Evolutionary conservation across 2,113 vertebrate genomes (phyloP).

Genomic region (Platysteira castanea): DNA sequence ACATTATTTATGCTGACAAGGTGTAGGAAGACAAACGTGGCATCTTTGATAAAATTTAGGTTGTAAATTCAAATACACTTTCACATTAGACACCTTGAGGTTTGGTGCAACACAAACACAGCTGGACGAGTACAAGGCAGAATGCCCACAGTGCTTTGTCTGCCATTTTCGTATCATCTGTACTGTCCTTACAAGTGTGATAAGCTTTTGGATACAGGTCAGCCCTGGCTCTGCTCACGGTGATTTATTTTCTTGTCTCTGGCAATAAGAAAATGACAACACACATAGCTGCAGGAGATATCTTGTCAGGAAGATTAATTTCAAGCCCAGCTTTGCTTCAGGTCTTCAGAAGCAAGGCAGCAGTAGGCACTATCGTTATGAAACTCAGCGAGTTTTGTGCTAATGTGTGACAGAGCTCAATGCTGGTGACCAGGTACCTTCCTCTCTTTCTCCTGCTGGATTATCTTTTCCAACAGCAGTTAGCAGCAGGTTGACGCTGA

Average conservation of each 20-base stretch:
- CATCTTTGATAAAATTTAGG: neutral
- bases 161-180: neutral
- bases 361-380: neutral
- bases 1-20: neutral
- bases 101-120: neutral
- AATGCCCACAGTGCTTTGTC: neutral
- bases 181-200: neutral
- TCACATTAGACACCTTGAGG: neutral
- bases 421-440: neutral
- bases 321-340: neutral
- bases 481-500: neutral
- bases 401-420: neutral
- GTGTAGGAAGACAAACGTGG: neutral
- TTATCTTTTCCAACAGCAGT: neutral
- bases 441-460: neutral
- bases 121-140: neutral
- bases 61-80: neutral
- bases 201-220: neutral
- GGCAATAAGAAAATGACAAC: neutral
- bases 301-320: neutral
- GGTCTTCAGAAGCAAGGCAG: neutral
- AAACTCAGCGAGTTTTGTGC: neutral
- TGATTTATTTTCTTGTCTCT: neutral
- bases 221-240: neutral
- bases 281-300: neutral